These are phyloP conservation scores for Eutolmus rufibarbis DNA, from an alignment of 2,888 invertebrate species.

Conservation along the genomic window DNA sequence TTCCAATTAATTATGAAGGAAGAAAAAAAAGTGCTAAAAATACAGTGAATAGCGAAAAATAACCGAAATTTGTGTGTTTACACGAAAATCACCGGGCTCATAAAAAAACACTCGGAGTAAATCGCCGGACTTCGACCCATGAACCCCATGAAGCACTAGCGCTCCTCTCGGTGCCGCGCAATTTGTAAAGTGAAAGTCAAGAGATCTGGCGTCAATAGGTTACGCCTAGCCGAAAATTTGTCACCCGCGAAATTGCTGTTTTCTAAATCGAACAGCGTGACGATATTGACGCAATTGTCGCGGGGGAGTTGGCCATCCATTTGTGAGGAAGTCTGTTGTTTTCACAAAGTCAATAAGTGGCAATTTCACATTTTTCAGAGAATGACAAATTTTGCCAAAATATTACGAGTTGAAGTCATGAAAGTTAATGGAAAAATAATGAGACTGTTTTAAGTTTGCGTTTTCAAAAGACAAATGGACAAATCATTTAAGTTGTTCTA, in stretches of 20 bases:
- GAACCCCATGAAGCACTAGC: not conserved
- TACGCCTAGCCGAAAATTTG: not conserved
- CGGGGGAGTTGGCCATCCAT: not conserved
- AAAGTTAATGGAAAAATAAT: not conserved
- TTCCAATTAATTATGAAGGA: not conserved
- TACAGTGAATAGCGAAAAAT: not conserved
- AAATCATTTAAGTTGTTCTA: too few species aligned
- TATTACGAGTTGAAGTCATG: not conserved
- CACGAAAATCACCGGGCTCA: not conserved
- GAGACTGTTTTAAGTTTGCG: too few species aligned
- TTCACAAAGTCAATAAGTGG: not conserved
- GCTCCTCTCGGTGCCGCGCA: not conserved
- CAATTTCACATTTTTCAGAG: not conserved
- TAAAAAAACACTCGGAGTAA: not conserved
- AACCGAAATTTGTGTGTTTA: not conserved
- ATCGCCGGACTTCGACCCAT: not conserved
- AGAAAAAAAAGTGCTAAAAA: not conserved
- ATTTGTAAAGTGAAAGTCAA: not conserved
- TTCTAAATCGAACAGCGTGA: not conserved
- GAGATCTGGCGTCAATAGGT: not conserved
- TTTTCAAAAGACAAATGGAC: too few species aligned
- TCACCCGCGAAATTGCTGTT: not conserved
- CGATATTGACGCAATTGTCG: not conserved
- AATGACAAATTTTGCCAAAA: not conserved
- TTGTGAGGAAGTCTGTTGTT: not conserved